Conservation (phyloP, 1,140 invertebrate species). For the Rhyzopertha dominica region DNA sequence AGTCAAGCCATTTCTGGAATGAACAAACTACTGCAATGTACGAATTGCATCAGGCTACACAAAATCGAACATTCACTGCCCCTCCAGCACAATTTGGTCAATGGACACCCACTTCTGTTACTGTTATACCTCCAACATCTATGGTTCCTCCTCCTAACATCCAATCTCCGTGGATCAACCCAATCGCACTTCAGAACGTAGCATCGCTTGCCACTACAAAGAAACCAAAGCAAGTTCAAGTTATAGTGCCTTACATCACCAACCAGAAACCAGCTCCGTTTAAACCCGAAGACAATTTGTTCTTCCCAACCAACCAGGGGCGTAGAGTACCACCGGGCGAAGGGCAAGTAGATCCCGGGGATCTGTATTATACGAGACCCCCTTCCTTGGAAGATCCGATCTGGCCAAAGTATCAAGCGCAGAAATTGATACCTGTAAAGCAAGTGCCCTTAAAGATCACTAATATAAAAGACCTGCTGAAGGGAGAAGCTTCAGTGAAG, state of each 20-base stretch:
- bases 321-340: slow-evolving; percentile 4
- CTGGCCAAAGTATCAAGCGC: no score
- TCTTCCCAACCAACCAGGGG: no score
- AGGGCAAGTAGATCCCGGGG: no score
- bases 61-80: slow-evolving; percentile 4
- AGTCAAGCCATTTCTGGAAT: no score
- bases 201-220: slow-evolving; percentile 25
- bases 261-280: slow-evolving; percentile 43
- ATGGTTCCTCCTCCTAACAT: slow-evolving; percentile 42
- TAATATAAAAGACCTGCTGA: slow-evolving; percentile 35
- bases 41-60: no score
- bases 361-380: no score
- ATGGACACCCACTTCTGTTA: slow-evolving; percentile 22
- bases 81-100: slow-evolving; percentile 25
- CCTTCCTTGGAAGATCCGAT: no score
- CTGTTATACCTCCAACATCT: slow-evolving; percentile 14
- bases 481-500: slow-evolving; percentile 1
- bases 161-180: slow-evolving; percentile 25
- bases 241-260: slow-evolving; percentile 71
- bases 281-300: no score
- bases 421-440: no score
- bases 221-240: slow-evolving; percentile 60
- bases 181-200: slow-evolving; percentile 9
- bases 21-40: no score
- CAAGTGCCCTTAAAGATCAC: slow-evolving; percentile 20